These are phyloP conservation scores for Thaumetopoea pityocampa DNA, from an alignment of 1,140 invertebrate genomes.

Conservation along the genomic window DNA sequence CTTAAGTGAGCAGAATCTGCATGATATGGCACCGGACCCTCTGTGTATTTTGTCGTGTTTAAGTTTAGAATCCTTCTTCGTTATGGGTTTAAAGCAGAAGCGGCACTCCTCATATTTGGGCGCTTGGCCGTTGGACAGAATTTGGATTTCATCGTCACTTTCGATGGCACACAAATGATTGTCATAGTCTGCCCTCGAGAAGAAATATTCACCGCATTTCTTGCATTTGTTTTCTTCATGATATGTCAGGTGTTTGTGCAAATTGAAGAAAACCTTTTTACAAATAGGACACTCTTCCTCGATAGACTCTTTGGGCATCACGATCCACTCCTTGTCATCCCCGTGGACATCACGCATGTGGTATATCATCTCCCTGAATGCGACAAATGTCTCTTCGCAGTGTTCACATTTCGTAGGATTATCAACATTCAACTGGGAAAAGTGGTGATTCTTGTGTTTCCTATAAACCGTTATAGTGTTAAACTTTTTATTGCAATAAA, in stretches of 20 bases:
- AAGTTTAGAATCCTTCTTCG: slow-evolving; percentile 45
- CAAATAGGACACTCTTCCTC: slow-evolving; percentile 67
- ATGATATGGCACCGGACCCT: slow-evolving; percentile 62
- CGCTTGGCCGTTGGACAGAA: slow-evolving; percentile 18
- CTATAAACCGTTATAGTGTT: slow-evolving; percentile 52
- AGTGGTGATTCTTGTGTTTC: slow-evolving; percentile 68
- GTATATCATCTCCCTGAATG: slow-evolving; percentile 62
- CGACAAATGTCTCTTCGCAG: slow-evolving; percentile 66
- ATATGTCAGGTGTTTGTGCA: slow-evolving; percentile 65
- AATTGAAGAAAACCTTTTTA: slow-evolving; percentile 63
- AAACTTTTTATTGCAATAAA: slow-evolving; percentile 67
- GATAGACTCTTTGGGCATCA: slow-evolving; percentile 53
- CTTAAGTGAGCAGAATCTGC: slow-evolving; percentile 63
- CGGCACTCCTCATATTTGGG: slow-evolving; percentile 62
- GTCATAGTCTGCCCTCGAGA: slow-evolving; percentile 52
- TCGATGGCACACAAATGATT: slow-evolving; percentile 66
- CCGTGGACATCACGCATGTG: slow-evolving; percentile 65
- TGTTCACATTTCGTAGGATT: slow-evolving; percentile 68
- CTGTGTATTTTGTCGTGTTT: slow-evolving; percentile 56
- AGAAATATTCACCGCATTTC: slow-evolving; percentile 69
- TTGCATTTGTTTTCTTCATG: slow-evolving; percentile 72
- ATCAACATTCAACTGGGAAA: slow-evolving; percentile 52
- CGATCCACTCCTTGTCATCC: slow-evolving; percentile 66
- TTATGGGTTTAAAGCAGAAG: slow-evolving; percentile 70
- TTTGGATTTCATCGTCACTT: slow-evolving; percentile 53